Percentiles rank a stretch among this genome's conserved stretches.
Conservation (phyloP, 35 echinoderm and acorn worm species). For the Ophiothrix spiculata region DNA sequence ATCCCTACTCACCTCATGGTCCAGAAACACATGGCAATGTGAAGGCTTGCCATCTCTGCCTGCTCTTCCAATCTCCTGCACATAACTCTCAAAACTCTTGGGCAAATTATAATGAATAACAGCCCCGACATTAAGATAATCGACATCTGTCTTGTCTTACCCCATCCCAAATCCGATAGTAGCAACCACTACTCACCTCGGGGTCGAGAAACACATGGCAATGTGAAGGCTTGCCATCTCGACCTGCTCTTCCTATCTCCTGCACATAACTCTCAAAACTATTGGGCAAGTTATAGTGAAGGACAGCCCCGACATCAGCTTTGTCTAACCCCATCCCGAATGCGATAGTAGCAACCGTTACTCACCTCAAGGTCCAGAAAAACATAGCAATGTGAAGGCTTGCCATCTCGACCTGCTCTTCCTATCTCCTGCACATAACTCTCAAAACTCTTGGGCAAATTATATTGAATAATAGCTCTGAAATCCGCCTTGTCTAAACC, state of each 20-base stretch:
- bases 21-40: slow-evolving; percentile 86
- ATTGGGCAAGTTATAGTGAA: slow-evolving; percentile 85
- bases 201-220: slow-evolving; percentile 89
- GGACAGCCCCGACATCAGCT: slow-evolving; percentile 83
- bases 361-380: slow-evolving; percentile 77
- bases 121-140: slow-evolving; percentile 79
- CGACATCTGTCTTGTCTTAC: slow-evolving; percentile 85
- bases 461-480: slow-evolving; percentile 83
- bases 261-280: slow-evolving; percentile 96
- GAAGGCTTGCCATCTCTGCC: slow-evolving; percentile 69
- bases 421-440: slow-evolving; percentile 97
- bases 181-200: slow-evolving; percentile 80
- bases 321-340: slow-evolving; percentile 98
- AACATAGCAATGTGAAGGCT: slow-evolving; percentile 78
- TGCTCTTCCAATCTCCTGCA: slow-evolving; percentile 88
- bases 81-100: slow-evolving; percentile 90
- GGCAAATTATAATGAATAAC: slow-evolving; percentile 92
- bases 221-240: slow-evolving; percentile 69
- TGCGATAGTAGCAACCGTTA: slow-evolving; percentile 85
- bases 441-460: slow-evolving; percentile 87
- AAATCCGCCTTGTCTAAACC: slow-evolving; percentile 92
- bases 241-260: slow-evolving; percentile 81
- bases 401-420: slow-evolving; percentile 68
- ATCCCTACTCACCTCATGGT: slow-evolving; percentile 73
- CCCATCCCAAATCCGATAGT: slow-evolving; percentile 97